Base-by-base conservation (phyloP, 2,888 invertebrate genomes). In the Meteorus colon region DNA sequence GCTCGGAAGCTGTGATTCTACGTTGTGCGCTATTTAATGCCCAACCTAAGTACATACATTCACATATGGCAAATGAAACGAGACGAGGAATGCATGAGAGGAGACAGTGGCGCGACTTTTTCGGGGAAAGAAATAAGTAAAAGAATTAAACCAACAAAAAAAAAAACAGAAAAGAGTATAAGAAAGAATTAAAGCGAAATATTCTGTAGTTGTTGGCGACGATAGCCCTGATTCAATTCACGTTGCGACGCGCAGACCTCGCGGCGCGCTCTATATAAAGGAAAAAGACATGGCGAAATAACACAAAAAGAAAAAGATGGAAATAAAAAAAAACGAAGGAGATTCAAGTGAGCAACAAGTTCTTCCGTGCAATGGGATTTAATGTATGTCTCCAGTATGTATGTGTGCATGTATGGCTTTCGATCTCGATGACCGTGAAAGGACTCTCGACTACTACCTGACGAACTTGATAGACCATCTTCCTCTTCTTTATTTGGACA, bases 1-100 rank as follows among this genome's bases (percentile, higher is more conserved):
- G 48, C 31, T 65, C 69, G 76, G 75, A 75, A 75, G 82, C 82
- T 82, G 86, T 86, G 87, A 87, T 87, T 87, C 83, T 79, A 78
- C 81, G 81, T 80, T 74, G 77, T 2, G 55, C 19, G 19, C 55
- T 55, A 55, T 75, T 78, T 78, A 71, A 76, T 81, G 80, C 76
- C 3, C 55, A 55, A 48, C 48, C 1, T 5, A n/a, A 16, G 48
- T 48, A 48, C n/a, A 5, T n/a, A 48, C 69, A 66, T 29, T 75
- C 69, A 72, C 48, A 67, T 76, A 27, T 34, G 45, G 55, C 48
- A 48, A 69, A 66, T 67, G 55, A 51, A 60, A 24, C 51, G n/a
- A 59, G 60, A 76, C 34, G 45, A 63, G 60, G 60, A 67, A 67
- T 68, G 41, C 19, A 31, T n/a, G 59, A 45, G 63, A 73, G 51